Evolutionary conservation across 2,797 vertebrate genomes (phyloP).

Genomic region (Hydrocynus forskahlii): DNA sequence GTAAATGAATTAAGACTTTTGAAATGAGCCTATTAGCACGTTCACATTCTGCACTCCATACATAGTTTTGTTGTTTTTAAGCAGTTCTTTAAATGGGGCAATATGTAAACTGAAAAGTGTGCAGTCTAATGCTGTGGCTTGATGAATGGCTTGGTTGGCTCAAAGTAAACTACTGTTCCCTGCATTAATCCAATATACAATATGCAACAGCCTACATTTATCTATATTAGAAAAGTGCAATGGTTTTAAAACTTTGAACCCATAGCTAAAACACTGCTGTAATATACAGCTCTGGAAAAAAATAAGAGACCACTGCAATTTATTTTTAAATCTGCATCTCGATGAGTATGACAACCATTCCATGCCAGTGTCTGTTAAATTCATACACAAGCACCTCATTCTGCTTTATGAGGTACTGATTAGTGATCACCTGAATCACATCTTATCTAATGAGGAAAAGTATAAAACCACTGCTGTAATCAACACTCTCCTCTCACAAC

Average conservation of each 20-base stretch:
- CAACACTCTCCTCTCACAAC: too few species aligned
- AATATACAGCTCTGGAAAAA: not conserved
- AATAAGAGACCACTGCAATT: slow-evolving; percentile 4
- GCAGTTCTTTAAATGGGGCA: not conserved
- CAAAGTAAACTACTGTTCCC: slow-evolving; percentile 25
- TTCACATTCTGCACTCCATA: not conserved
- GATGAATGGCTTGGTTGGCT: slow-evolving; percentile 28
- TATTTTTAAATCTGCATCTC: not conserved
- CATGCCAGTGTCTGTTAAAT: too few species aligned
- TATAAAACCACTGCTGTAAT: too few species aligned
- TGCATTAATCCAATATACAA: not conserved
- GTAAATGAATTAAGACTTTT: too few species aligned
- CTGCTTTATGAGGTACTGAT: too few species aligned
- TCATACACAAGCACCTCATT: too few species aligned
- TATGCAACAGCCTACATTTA: not conserved
- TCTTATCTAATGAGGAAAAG: too few species aligned
- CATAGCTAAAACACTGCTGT: not conserved
- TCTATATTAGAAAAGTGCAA: not conserved
- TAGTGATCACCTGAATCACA: too few species aligned
- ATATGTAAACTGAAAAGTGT: slow-evolving; percentile 4
- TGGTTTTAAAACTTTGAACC: not conserved
- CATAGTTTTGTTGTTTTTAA: not conserved
- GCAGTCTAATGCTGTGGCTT: not conserved
- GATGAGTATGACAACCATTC: too few species aligned
- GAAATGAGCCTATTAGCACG: not conserved